These are phyloP conservation scores for Tetragonisca angustula DNA, from an alignment of 2,888 invertebrate species.

Conservation along the genomic window DNA sequence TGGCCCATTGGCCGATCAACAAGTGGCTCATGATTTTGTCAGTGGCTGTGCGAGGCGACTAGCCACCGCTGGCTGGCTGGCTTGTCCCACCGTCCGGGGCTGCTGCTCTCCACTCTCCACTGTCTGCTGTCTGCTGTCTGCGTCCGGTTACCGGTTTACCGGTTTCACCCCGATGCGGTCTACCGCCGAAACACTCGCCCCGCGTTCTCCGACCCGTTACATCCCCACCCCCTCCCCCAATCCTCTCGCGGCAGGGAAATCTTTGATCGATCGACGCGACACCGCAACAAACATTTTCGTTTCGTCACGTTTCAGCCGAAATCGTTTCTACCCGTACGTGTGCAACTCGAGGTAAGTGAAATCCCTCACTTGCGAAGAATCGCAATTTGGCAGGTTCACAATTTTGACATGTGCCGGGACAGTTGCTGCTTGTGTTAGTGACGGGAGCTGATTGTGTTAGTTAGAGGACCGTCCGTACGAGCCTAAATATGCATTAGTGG, in stretches of 20 bases:
- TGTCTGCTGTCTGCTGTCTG: conserved; percentile 66
- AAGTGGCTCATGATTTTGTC: conserved; percentile 83
- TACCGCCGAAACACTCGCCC: conserved; percentile 73
- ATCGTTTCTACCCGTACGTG: no score
- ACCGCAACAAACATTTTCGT: neutral
- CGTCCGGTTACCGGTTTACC: conserved; percentile 22
- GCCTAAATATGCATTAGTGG: no score
- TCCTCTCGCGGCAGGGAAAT: neutral
- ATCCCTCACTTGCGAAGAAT: no score
- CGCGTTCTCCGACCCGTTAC: conserved; percentile 25
- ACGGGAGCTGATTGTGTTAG: no score
- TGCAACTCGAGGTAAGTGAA: no score
- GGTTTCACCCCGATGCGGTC: conserved; percentile 63
- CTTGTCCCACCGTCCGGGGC: conserved; percentile 20
- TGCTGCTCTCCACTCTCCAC: conserved; percentile 42
- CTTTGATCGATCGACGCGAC: neutral
- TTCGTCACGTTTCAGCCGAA: neutral
- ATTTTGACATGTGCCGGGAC: no score
- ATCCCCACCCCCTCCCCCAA: neutral
- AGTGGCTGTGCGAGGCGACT: conserved; percentile 66
- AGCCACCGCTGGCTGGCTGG: conserved; percentile 11
- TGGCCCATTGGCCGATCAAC: conserved; percentile 79
- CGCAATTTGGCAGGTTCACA: no score
- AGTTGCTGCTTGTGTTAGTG: no score
- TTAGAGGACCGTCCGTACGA: no score